Percentiles rank a stretch among this genome's conserved stretches.
Evolutionary conservation across 1,140 invertebrate species (phyloP).

Genomic region (Drosophila littoralis): DNA sequence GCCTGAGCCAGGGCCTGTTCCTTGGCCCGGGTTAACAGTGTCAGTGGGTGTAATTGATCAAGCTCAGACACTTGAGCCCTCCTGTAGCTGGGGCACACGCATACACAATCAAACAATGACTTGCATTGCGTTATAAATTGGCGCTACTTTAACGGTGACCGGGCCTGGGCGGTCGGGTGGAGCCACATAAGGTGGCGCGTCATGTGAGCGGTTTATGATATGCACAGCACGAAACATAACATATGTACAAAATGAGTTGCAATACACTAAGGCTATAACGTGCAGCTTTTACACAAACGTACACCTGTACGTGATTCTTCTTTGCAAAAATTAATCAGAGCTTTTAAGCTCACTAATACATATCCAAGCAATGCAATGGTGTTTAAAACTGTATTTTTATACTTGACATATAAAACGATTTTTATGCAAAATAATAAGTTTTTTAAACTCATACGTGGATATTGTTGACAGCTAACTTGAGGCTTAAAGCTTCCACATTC

Average conservation of each 20-base stretch:
- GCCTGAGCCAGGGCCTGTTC: conserved; percentile 11
- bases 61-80: conserved; percentile 54
- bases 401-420: too few relatives aligned
- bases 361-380: neutral
- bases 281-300: neutral
- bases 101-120: conserved; percentile 74
- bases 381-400: neutral
- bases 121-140: conserved; percentile 69
- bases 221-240: conserved; percentile 56
- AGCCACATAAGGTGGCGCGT: neutral
- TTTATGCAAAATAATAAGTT: too few relatives aligned
- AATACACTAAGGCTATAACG: conserved; percentile 15
- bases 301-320: neutral
- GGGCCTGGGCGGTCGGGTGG: neutral
- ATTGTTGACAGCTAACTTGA: too few relatives aligned
- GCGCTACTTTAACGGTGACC: conserved; percentile 39
- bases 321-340: neutral
- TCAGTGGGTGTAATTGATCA: conserved; percentile 79
- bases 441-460: too few relatives aligned
- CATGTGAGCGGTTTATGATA: conserved; percentile 41
- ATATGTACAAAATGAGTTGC: conserved; percentile 25
- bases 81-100: conserved; percentile 3
- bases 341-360: neutral
- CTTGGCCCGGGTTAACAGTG: conserved; percentile 38
- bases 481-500: too few relatives aligned